A percentile compares a stretch with the other conserved stretches of the same genome.
Evolutionary conservation across 2,797 vertebrate genomes (phyloP).

Genomic region (Microhierax caerulescens): DNA sequence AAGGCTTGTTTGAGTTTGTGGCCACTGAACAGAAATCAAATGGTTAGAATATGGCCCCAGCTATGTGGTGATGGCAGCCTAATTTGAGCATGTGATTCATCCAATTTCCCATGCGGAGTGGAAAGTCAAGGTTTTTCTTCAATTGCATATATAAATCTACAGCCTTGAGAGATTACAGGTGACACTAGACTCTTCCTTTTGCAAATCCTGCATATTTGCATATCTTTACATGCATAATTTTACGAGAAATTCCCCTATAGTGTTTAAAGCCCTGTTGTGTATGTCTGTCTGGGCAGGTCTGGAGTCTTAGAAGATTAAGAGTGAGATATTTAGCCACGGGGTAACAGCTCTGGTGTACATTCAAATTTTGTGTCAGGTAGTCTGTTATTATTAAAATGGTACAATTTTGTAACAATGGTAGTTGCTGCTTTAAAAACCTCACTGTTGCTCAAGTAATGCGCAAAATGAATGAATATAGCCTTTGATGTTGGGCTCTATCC

Average conservation of each 20-base stretch:
- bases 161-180: constrained; percentile 32
- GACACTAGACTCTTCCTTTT: constrained; percentile 17
- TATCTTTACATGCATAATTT: constrained; percentile 10
- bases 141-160: background rate
- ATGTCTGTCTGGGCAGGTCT: background rate
- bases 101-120: background rate
- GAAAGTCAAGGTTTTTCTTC: constrained; percentile 15
- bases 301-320: constrained; percentile 10
- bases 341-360: constrained; percentile 2
- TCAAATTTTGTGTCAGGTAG: background rate
- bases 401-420: background rate
- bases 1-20: background rate
- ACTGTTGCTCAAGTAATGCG: background rate
- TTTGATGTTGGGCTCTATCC: background rate
- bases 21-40: background rate
- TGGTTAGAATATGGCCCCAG: background rate
- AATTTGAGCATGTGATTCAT: background rate
- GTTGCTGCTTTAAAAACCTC: background rate
- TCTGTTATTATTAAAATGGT: constrained; percentile 18
- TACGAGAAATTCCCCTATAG: constrained; percentile 25
- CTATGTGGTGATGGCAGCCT: background rate
- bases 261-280: background rate
- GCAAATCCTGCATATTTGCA: background rate
- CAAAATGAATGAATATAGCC: background rate
- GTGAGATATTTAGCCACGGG: constrained; percentile 50